phyloP scores from a whole-genome alignment of 2,113 vertebrate species.

The Etheostoma spectabile region DNA sequence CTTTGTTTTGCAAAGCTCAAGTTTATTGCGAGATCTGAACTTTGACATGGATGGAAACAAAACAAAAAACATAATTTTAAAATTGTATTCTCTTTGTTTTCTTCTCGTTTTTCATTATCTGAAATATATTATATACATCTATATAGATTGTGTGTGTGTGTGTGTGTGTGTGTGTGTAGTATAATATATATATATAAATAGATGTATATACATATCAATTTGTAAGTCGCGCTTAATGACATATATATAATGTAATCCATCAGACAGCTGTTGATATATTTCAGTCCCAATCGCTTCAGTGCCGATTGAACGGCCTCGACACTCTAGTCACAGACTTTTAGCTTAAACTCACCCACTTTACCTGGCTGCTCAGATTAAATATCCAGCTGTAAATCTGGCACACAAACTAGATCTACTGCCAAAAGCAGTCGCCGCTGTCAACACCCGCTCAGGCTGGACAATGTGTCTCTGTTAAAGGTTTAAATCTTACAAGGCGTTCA shows the following conservation, averaged over 20 bases:
- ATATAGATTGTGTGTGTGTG: too few relatives aligned
- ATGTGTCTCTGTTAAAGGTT: conserved; percentile 30
- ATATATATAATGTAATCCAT: neutral
- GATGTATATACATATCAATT: too few relatives aligned
- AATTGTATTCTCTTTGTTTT: too few relatives aligned
- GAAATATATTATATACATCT: too few relatives aligned
- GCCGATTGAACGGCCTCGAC: neutral
- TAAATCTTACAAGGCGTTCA: conserved; percentile 29
- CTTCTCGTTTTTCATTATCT: too few relatives aligned
- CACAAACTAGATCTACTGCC: conserved; percentile 25
- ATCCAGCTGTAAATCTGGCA: conserved; percentile 38
- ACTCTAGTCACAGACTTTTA: conserved; percentile 10
- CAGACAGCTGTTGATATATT: neutral
- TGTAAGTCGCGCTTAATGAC: too few relatives aligned
- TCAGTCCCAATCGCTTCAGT: neutral
- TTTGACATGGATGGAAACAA: too few relatives aligned
- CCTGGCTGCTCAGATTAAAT: conserved; percentile 33
- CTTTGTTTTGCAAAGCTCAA: too few relatives aligned
- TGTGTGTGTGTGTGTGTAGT: too few relatives aligned
- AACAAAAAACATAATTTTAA: too few relatives aligned
- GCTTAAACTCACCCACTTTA: conserved; percentile 4
- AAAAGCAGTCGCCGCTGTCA: conserved; percentile 36
- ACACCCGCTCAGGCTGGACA: conserved; percentile 32
- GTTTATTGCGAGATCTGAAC: too few relatives aligned
- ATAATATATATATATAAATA: too few relatives aligned